phyloP scores from a whole-genome alignment of 2,113 vertebrate genomes.

The Macquaria ambigua region DNA sequence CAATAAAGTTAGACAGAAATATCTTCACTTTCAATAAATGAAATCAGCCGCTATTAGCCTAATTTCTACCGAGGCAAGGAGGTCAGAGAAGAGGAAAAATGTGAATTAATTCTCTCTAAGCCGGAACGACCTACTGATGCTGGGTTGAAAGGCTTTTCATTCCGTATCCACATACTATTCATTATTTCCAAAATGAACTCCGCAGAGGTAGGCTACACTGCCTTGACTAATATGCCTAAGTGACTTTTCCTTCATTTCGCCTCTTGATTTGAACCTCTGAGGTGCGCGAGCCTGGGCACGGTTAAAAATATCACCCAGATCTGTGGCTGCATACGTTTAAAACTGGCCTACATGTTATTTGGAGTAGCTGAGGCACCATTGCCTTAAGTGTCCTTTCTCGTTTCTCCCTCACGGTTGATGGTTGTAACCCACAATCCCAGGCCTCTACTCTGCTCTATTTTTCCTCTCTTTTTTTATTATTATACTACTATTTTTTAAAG shows the following conservation, averaged over 20 bases:
- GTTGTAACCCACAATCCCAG: neutral
- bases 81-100: constrained; percentile 84
- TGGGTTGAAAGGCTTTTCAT: constrained; percentile 74
- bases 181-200: constrained; percentile 62
- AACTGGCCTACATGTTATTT: constrained; percentile 8
- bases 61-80: constrained; percentile 85
- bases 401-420: constrained; percentile 14
- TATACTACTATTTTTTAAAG: constrained; percentile 80
- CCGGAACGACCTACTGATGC: constrained; percentile 87
- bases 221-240: constrained; percentile 60
- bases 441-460: neutral
- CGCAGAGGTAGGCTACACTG: constrained; percentile 31
- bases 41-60: constrained; percentile 92
- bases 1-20: constrained; percentile 51
- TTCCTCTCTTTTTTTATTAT: neutral
- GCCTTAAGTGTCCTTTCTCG: constrained; percentile 39
- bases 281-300: neutral
- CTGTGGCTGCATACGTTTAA: constrained; percentile 15
- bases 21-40: constrained; percentile 85
- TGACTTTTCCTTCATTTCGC: constrained; percentile 55
- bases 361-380: constrained; percentile 3
- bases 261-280: constrained; percentile 36
- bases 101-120: constrained; percentile 87
- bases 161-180: constrained; percentile 62
- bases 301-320: constrained; percentile 18